phyloP scores from a whole-genome alignment of 2,888 invertebrate genomes.

The Microctonus brassicae region DNA sequence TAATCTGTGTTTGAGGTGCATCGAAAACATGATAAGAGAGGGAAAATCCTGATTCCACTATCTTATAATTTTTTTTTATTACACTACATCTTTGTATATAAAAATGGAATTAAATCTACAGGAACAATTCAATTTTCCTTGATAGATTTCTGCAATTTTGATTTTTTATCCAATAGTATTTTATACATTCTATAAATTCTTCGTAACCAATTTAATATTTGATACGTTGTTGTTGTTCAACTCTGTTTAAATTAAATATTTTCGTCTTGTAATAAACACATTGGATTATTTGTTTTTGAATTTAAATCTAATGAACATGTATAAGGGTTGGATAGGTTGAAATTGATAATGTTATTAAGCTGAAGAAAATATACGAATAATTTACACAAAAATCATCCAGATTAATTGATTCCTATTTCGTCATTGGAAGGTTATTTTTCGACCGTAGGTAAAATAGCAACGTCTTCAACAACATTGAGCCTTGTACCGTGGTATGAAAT shows the following conservation, averaged over 20 bases:
- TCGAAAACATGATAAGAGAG: neutral
- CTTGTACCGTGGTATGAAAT: too few species aligned
- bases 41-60: constrained; percentile 21
- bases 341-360: neutral
- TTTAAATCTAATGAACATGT: too few species aligned
- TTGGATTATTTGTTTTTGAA: too few species aligned
- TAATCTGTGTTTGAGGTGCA: constrained; percentile 29
- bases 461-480: too few species aligned
- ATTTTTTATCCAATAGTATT: too few species aligned
- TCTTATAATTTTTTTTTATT: constrained; percentile 8
- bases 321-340: too few species aligned
- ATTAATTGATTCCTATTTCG: neutral
- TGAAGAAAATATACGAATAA: neutral
- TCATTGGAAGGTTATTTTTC: neutral
- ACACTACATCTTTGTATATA: neutral
- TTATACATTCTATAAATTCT: too few species aligned
- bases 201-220: too few species aligned
- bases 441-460: neutral
- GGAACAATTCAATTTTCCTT: neutral
- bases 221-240: too few species aligned
- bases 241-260: too few species aligned
- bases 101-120: constrained; percentile 16
- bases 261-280: too few species aligned
- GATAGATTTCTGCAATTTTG: too few species aligned
- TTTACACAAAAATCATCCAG: neutral